phyloP scores from a whole-genome alignment of 2,888 invertebrate species.

The Agrotis clavis region DNA sequence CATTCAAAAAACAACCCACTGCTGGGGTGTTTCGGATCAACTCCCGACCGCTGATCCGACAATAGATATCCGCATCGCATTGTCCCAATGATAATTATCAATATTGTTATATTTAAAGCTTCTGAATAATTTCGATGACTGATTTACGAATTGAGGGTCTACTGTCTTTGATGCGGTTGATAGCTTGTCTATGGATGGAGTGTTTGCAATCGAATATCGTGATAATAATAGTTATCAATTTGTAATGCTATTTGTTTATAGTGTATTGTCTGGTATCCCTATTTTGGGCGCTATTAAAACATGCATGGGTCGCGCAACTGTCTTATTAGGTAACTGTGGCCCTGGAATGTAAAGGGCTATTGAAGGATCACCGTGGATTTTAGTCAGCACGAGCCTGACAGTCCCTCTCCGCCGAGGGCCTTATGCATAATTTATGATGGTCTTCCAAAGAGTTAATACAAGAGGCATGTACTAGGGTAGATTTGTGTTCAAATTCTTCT shows the following conservation, averaged over 20 bases:
- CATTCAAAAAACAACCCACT: background rate
- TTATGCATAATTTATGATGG: too few species aligned
- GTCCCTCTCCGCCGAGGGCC: too few species aligned
- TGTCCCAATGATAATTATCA: conserved; percentile 27
- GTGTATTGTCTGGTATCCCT: conserved; percentile 9
- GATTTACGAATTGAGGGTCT: conserved; percentile 23
- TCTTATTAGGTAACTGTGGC: too few species aligned
- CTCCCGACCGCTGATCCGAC: conserved; percentile 13
- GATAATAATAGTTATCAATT: conserved; percentile 24
- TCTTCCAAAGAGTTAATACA: too few species aligned
- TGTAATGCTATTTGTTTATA: conserved; percentile 15
- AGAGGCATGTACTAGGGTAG: too few species aligned
- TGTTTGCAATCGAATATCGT: conserved; percentile 1
- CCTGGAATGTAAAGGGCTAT: too few species aligned
- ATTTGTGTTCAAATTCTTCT: too few species aligned
- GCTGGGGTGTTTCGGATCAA: conserved; percentile 4
- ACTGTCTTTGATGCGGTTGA: conserved; percentile 30
- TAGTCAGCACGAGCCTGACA: too few species aligned
- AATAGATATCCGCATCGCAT: conserved; percentile 10
- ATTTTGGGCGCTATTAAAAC: background rate
- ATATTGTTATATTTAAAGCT: conserved; percentile 23
- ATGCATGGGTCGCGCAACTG: too few species aligned
- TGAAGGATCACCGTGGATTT: too few species aligned
- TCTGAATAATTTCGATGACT: conserved; percentile 25
- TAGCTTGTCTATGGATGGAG: background rate